Conservation (phyloP, 1,140 invertebrate genomes). For the Zaprionus ornatus region DNA sequence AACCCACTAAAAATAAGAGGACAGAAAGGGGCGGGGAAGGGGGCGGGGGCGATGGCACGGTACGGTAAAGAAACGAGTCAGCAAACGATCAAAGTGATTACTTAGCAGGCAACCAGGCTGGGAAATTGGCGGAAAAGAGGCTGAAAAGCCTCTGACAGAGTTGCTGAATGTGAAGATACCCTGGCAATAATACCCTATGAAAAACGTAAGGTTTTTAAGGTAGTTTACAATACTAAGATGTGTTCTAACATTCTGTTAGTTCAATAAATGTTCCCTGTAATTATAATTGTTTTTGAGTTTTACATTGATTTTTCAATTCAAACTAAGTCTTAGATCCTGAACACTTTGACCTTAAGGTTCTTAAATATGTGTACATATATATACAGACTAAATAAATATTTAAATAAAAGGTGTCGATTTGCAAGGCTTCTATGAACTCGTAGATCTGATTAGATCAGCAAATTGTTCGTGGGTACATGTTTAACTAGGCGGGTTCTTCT, state of each 20-base stretch:
- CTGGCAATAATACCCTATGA: not conserved
- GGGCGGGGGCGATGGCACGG: not conserved
- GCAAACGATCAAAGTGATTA: constrained; percentile 53
- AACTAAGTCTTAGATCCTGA: no score
- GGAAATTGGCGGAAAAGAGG: constrained; percentile 6
- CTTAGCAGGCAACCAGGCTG: constrained; percentile 30
- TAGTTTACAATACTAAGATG: no score
- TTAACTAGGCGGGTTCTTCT: constrained; percentile 7
- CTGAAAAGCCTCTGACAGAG: not conserved
- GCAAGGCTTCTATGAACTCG: no score
- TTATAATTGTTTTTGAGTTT: no score
- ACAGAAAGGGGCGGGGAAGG: not conserved
- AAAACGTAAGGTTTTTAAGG: no score
- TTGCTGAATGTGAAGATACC: not conserved
- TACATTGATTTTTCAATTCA: no score
- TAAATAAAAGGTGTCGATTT: not conserved
- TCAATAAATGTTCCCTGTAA: no score
- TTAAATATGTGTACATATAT: no score
- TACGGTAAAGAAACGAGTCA: constrained; percentile 32
- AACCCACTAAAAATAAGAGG: constrained; percentile 37
- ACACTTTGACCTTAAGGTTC: no score
- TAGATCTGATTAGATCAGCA: not conserved
- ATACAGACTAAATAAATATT: no score
- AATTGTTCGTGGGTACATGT: not conserved
- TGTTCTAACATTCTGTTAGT: no score